phyloP scores from a whole-genome alignment of 1,140 invertebrate genomes.

The Euglossa dilemma region DNA sequence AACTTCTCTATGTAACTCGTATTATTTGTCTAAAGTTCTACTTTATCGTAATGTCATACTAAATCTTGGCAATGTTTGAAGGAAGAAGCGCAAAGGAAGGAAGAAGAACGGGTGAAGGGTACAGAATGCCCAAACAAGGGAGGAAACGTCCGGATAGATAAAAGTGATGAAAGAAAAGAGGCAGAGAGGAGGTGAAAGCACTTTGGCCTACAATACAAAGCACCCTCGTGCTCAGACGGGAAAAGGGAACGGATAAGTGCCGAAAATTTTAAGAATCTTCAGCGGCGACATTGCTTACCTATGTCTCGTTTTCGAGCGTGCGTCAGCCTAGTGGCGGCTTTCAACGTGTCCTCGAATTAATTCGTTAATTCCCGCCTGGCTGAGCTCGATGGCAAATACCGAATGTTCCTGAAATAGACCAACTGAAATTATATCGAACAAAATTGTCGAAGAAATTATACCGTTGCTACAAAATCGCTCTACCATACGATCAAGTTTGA shows the following conservation, averaged over 20 bases:
- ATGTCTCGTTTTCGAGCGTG: neutral
- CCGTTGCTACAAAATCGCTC: too few species aligned
- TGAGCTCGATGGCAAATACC: neutral
- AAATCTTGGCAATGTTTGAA: too few species aligned
- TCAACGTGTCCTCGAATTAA: neutral
- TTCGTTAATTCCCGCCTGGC: neutral
- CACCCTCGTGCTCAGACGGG: neutral
- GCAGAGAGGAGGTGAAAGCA: neutral
- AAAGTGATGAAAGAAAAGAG: neutral
- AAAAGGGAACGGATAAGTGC: neutral
- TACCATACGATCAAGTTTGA: too few species aligned
- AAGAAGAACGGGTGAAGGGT: too few species aligned
- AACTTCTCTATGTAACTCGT: too few species aligned
- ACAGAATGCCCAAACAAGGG: neutral
- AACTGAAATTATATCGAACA: too few species aligned
- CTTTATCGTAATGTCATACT: too few species aligned
- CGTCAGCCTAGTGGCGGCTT: neutral
- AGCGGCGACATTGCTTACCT: neutral
- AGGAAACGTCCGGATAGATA: neutral
- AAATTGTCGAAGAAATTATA: too few species aligned
- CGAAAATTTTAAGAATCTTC: constrained; percentile 8
- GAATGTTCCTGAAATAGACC: too few species aligned
- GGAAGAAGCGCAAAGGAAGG: too few species aligned
- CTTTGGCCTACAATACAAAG: neutral
- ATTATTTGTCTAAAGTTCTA: too few species aligned